These are phyloP conservation scores for Monarcha castaneiventris DNA, from an alignment of 2,113 vertebrate genomes.

Conservation along the genomic window DNA sequence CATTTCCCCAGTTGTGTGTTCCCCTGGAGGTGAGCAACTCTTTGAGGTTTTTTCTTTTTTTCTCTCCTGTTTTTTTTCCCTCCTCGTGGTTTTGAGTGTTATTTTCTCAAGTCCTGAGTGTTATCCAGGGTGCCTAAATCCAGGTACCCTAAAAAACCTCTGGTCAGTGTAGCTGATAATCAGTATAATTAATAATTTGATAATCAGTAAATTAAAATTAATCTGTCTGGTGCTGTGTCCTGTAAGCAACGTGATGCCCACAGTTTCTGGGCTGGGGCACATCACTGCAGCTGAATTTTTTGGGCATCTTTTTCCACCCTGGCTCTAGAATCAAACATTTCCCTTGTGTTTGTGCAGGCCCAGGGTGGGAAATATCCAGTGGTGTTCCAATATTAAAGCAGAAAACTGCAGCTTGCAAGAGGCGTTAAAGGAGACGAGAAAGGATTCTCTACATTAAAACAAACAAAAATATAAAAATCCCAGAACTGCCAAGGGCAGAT, in stretches of 20 bases:
- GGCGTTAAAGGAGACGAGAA: background rate
- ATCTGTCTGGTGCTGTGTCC: background rate
- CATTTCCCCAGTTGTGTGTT: background rate
- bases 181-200: background rate
- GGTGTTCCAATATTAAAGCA: background rate
- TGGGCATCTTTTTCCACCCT: background rate
- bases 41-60: too few species aligned
- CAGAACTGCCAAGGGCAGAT: background rate
- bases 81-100: background rate
- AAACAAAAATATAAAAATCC: background rate
- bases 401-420: background rate
- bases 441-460: background rate
- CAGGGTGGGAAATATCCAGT: background rate
- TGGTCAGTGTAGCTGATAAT: background rate
- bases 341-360: background rate
- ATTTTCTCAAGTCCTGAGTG: background rate
- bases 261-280: background rate
- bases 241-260: background rate
- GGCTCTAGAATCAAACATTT: background rate
- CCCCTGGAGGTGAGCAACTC: background rate
- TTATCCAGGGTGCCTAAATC: background rate
- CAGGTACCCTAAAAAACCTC: background rate
- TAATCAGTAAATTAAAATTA: background rate
- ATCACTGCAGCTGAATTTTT: background rate
- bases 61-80: fast-evolving